Conservation (phyloP, 2,888 invertebrate species). For the Danaus chrysippus region DNA sequence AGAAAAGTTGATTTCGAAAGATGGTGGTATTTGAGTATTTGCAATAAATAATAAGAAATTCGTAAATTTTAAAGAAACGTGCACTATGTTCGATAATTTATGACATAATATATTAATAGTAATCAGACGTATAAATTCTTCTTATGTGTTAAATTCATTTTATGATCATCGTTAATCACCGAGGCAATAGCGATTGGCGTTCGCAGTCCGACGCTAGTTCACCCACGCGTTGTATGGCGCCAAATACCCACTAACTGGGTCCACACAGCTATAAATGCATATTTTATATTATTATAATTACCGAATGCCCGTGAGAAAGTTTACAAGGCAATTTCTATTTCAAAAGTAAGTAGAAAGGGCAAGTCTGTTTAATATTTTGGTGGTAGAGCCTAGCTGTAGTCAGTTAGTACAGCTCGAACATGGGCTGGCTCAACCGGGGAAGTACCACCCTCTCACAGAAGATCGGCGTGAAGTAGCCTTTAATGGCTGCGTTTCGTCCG, state of each 20-base stretch:
- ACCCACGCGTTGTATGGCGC: conserved; percentile 54
- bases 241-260: conserved; percentile 30
- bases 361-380: background rate
- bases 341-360: background rate
- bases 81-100: background rate
- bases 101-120: background rate
- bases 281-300: conserved; percentile 6
- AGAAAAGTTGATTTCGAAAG: too few relatives aligned
- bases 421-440: too few relatives aligned
- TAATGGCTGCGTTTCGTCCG: too few relatives aligned
- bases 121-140: conserved; percentile 1
- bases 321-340: background rate
- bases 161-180: conserved; percentile 55
- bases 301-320: conserved; percentile 2
- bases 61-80: background rate
- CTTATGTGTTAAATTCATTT: conserved; percentile 3
- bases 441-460: too few relatives aligned
- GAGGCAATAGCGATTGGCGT: conserved; percentile 35
- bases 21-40: too few relatives aligned
- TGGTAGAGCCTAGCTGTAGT: too few relatives aligned
- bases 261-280: conserved; percentile 2
- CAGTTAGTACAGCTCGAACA: too few relatives aligned
- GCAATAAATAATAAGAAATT: too few relatives aligned
- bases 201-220: conserved; percentile 53
- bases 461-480: too few relatives aligned